phyloP scores from a whole-genome alignment of 1,140 invertebrate genomes.

The Meloidogyne hapla region DNA sequence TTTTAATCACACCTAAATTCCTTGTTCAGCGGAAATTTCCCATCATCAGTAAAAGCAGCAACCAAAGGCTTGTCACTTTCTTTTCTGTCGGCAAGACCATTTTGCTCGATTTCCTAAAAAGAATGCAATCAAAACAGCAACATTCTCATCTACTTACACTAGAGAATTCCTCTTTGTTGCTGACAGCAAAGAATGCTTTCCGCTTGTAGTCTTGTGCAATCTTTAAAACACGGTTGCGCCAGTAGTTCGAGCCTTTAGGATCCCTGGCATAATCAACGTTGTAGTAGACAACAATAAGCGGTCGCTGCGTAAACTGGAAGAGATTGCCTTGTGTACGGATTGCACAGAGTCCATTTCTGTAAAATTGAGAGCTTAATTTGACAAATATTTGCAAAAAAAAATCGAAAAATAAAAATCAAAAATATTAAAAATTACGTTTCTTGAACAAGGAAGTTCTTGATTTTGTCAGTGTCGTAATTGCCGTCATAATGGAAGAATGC shows the following conservation, averaged over 20 bases:
- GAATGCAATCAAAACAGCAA: not conserved
- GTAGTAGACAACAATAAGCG: constrained; percentile 87
- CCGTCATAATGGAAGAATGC: constrained; percentile 75
- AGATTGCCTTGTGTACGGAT: constrained; percentile 80
- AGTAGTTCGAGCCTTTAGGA: constrained; percentile 97
- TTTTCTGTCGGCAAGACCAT: constrained; percentile 79
- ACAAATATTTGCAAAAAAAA: not conserved
- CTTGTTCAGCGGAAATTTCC: constrained; percentile 84
- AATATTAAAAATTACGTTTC: constrained; percentile 49
- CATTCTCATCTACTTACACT: constrained; percentile 66
- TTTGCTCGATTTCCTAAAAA: constrained; percentile 77
- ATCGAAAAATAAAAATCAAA: not conserved
- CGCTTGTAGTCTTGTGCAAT: constrained; percentile 82
- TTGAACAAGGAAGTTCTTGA: constrained; percentile 75
- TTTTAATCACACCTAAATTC: constrained; percentile 71
- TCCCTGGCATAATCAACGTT: constrained; percentile 94
- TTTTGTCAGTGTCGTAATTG: constrained; percentile 69
- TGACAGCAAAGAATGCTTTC: constrained; percentile 81
- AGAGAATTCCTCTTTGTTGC: constrained; percentile 86
- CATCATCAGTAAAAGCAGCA: constrained; percentile 76
- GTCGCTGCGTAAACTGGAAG: constrained; percentile 76
- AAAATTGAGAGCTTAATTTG: constrained; percentile 40
- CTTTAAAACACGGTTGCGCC: constrained; percentile 93
- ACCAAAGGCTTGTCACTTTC: constrained; percentile 85
- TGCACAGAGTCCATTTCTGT: constrained; percentile 86